Base-by-base conservation (phyloP, 2,113 vertebrate genomes). In the Cynopterus brachyotis region DNA sequence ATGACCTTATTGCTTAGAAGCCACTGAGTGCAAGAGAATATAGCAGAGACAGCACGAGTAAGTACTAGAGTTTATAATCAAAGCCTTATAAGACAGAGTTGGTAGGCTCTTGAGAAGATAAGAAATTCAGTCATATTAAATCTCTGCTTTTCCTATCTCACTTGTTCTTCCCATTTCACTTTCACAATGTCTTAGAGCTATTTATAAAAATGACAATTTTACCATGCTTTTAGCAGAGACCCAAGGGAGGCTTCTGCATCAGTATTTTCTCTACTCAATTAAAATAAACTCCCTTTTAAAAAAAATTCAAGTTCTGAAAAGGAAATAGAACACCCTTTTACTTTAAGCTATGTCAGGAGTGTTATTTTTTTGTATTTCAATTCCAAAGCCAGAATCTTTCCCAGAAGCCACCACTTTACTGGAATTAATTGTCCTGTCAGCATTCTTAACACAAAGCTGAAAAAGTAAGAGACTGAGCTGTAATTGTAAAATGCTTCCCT, bases 321-420 rank as follows among this genome's bases (percentile, higher is more conserved):
- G 45, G 45, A 96, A 92, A 95, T 20, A 72, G 80, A 86, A 92
- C 6, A 89, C 40, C 12, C 92, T 83, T 90, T 50, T 92, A 75
- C 64, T 90, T 96, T 92, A 96, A 97, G 42, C 79, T 84, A 59
- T 90, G 66, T 67, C 40, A 87, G 64, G 53, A 90, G 9, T 76
- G 30, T 91, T 95, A 69, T 81, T 95, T 97, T 94, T 76, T 86
- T 3, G 92, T 86, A 28, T 26, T 92, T 94, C 30, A 75, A 53
- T 92, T 95, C 67, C 32, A 95, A 96, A 97, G 80, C 73, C 59
- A 94, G 35, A 4, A 75, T 96, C 47, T 78, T 92, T 96, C 93
- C 70, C 88, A 96, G 96, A 96, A 97, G 91, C 47, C 55, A 94
- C 37, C 7, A 81, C 55, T 96, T 94, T 93, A 70, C 40, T 85